Conservation (phyloP, 2,888 invertebrate genomes). For the Caenorhabditis sinica region DNA sequence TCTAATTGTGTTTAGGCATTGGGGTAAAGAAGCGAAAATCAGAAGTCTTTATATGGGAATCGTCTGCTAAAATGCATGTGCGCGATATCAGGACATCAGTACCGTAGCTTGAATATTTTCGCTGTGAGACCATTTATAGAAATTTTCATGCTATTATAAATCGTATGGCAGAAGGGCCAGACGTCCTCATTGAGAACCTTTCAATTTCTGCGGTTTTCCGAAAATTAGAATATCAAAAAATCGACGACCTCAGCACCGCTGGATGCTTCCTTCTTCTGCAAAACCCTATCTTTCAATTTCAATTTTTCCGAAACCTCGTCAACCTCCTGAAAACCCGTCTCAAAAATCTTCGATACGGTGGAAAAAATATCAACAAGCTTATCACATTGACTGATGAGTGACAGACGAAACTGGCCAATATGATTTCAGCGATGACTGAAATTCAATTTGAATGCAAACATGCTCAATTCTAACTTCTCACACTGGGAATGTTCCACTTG, state of each 20-base stretch:
- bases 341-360: slow-evolving; percentile 10
- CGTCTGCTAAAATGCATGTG: no score
- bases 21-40: no score
- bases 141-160: background rate
- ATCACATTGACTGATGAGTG: slow-evolving; percentile 7
- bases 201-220: no score
- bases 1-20: no score
- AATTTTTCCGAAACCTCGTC: background rate
- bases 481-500: background rate
- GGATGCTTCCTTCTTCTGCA: background rate
- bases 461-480: background rate
- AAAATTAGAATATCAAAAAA: no score
- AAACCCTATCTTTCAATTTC: background rate
- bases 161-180: background rate
- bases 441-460: background rate
- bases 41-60: no score
- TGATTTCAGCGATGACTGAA: background rate
- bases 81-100: no score
- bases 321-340: background rate
- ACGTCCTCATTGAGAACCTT: no score
- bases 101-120: no score
- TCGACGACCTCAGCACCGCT: background rate
- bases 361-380: background rate
- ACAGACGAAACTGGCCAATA: background rate
- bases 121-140: no score